Conservation (phyloP, 2,888 invertebrate species). For the Drosophila birchii region DNA sequence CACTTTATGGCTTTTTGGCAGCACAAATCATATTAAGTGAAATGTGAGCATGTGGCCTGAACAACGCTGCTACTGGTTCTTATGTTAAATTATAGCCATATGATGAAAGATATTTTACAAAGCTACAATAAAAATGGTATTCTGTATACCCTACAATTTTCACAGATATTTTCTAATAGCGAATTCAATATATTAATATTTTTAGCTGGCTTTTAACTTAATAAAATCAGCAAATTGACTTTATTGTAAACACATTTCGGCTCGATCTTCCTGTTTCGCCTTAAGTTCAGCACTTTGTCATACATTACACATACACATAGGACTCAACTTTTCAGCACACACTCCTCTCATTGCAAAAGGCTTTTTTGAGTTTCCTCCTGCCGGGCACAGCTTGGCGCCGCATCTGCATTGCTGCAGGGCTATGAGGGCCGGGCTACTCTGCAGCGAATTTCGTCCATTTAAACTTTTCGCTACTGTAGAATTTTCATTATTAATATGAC, state of each 20-base stretch:
- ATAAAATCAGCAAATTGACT: slow-evolving; percentile 7
- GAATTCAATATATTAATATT: not conserved
- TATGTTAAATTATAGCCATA: slow-evolving; percentile 7
- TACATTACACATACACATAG: slow-evolving; percentile 69
- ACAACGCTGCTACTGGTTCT: slow-evolving; percentile 23
- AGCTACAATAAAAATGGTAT: not conserved
- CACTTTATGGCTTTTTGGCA: slow-evolving; percentile 56
- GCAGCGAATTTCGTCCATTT: slow-evolving; percentile 76
- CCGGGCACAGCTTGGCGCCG: slow-evolving; percentile 60
- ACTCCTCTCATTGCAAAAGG: slow-evolving; percentile 16
- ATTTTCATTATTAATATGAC: slow-evolving; percentile 82
- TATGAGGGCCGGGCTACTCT: slow-evolving; percentile 52
- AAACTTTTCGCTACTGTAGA: slow-evolving; percentile 79
- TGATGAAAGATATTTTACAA: slow-evolving; percentile 12
- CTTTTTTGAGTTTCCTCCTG: slow-evolving; percentile 21
- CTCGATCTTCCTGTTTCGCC: slow-evolving; percentile 1
- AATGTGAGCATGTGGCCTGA: slow-evolving; percentile 27
- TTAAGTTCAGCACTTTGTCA: slow-evolving; percentile 37
- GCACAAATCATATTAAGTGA: slow-evolving; percentile 60
- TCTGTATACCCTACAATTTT: not conserved
- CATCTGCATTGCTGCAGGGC: slow-evolving; percentile 76
- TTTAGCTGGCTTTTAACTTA: not conserved
- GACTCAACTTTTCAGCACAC: slow-evolving; percentile 68
- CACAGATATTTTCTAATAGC: not conserved
- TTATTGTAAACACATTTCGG: slow-evolving; percentile 1